A percentile compares a stretch with the other conserved stretches of the same genome.
Evolutionary conservation across 2,888 invertebrate genomes (phyloP).

Genomic region (Drosophila algonquin): DNA sequence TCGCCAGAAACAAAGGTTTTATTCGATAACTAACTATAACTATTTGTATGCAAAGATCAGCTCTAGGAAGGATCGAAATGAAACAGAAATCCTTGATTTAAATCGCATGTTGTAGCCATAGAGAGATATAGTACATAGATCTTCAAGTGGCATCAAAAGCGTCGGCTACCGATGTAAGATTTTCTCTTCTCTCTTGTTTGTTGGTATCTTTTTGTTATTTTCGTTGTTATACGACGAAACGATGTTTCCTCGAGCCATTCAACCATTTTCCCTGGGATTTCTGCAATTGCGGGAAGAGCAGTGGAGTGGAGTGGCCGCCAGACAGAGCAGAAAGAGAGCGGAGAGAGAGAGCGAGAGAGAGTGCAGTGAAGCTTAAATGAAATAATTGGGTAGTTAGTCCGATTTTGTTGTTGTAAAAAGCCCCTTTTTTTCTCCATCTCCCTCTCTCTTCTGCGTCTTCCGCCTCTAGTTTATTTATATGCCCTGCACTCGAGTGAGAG

Average conservation of each 20-base stretch:
- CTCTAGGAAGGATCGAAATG: too few relatives aligned
- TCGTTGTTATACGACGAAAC: not conserved
- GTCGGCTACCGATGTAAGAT: not conserved
- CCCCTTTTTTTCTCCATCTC: slow-evolving; percentile 22
- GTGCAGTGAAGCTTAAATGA: slow-evolving; percentile 82
- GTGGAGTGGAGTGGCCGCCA: slow-evolving; percentile 29
- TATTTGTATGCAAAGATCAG: too few relatives aligned
- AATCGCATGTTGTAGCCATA: too few relatives aligned
- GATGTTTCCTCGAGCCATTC: slow-evolving; percentile 23
- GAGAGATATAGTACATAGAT: too few relatives aligned
- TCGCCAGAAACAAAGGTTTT: too few relatives aligned
- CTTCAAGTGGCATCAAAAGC: not conserved
- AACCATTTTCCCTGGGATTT: slow-evolving; percentile 54
- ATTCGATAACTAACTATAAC: too few relatives aligned
- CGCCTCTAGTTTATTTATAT: slow-evolving; percentile 70
- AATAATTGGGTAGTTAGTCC: slow-evolving; percentile 82
- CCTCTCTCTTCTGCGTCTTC: slow-evolving; percentile 57
- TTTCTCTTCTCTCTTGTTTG: slow-evolving; percentile 51
- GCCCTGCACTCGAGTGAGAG: slow-evolving; percentile 51
- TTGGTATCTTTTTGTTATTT: slow-evolving; percentile 6
- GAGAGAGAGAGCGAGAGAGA: not conserved
- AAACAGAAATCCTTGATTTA: too few relatives aligned
- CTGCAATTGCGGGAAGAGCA: slow-evolving; percentile 1
- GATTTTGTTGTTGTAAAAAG: slow-evolving; percentile 44
- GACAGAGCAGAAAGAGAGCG: not conserved